Evolutionary conservation across 2,113 vertebrate species (phyloP).

Genomic region (Eclectus roratus): DNA sequence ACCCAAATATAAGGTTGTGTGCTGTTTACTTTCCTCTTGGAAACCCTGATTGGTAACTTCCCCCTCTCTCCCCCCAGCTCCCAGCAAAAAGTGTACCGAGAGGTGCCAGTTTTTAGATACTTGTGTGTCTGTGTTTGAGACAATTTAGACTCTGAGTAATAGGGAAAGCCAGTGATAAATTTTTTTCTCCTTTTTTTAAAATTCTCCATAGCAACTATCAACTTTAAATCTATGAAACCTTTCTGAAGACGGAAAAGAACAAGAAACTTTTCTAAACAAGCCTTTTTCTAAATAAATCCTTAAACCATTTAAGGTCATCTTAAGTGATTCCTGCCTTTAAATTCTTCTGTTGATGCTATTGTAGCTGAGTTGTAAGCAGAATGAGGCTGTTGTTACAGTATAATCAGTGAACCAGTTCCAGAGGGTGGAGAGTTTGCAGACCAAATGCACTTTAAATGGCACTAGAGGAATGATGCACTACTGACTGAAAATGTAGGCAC

Average conservation of each 20-base stretch:
- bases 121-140: neutral
- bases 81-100: too few species aligned
- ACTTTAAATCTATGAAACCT: neutral
- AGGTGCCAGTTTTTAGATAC: neutral
- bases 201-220: rapidly evolving
- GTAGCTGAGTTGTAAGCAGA: neutral
- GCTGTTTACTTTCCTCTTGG: neutral
- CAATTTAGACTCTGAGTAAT: neutral
- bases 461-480: slow-evolving; percentile 43
- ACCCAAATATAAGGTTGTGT: neutral
- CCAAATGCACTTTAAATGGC: slow-evolving; percentile 62
- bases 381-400: slow-evolving; percentile 21
- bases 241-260: neutral
- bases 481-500: slow-evolving; percentile 36
- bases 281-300: neutral
- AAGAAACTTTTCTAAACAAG: neutral
- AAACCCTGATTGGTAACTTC: neutral
- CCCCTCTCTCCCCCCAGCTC: neutral
- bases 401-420: slow-evolving; percentile 47
- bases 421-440: slow-evolving; percentile 65
- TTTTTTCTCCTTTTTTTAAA: neutral
- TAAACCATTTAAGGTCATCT: neutral
- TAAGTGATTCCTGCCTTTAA: neutral
- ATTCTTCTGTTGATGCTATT: neutral
- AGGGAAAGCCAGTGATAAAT: neutral